phyloP scores from a whole-genome alignment of 2,113 vertebrate genomes.

The Paramisgurnus dabryanus region DNA sequence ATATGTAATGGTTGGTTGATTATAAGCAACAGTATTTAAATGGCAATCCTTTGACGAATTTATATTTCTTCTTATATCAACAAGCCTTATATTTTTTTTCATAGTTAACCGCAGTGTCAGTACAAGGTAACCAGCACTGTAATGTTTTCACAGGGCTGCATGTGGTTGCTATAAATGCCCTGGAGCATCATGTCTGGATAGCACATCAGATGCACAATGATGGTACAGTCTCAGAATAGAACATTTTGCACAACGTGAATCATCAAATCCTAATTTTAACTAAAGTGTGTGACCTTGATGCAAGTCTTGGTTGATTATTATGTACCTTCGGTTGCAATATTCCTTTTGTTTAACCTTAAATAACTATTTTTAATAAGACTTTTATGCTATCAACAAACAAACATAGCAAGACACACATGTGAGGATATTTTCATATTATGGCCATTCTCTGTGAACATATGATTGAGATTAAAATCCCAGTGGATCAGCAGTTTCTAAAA shows the following conservation, averaged over 20 bases:
- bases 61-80: background rate
- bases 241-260: conserved; percentile 39
- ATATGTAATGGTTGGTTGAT: conserved; percentile 4
- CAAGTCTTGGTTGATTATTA: background rate
- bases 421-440: too few species aligned
- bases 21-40: background rate
- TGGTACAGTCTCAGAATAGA: conserved; percentile 22
- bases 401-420: too few species aligned
- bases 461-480: too few species aligned
- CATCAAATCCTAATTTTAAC: conserved; percentile 44
- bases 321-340: conserved; percentile 22
- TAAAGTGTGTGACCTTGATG: conserved; percentile 44
- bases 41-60: background rate
- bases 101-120: conserved; percentile 53
- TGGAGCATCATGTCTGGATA: conserved; percentile 38
- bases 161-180: conserved; percentile 55
- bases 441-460: too few species aligned
- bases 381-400: background rate
- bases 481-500: too few species aligned
- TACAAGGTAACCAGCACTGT: conserved; percentile 48
- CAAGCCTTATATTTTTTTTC: conserved; percentile 23
- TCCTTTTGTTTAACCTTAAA: background rate
- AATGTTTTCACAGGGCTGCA: conserved; percentile 56
- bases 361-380: background rate
- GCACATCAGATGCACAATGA: conserved; percentile 13